Conservation (phyloP, 2,888 invertebrate species). For the Oegoconia quadripuncta region DNA sequence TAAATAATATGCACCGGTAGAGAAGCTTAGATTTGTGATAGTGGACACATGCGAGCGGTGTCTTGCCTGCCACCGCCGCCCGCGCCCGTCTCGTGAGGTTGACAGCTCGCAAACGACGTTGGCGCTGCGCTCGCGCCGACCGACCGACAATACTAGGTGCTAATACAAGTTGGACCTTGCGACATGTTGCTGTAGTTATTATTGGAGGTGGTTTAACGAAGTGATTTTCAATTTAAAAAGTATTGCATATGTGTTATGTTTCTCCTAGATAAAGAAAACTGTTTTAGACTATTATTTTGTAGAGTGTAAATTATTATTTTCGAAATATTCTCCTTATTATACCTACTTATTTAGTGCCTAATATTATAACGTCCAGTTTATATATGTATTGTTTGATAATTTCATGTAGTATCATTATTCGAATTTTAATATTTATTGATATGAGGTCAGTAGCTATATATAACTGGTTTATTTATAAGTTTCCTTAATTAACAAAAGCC, state of each 20-base stretch:
- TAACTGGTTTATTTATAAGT: slow-evolving; percentile 49
- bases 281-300: slow-evolving; percentile 65
- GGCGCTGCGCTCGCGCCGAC: slow-evolving; percentile 52
- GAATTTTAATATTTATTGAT: slow-evolving; percentile 71
- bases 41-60: slow-evolving; percentile 53
- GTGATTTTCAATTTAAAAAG: slow-evolving; percentile 62
- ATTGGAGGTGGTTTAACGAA: slow-evolving; percentile 60
- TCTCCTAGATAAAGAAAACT: slow-evolving; percentile 60
- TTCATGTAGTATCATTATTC: slow-evolving; percentile 56
- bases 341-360: slow-evolving; percentile 64
- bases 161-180: slow-evolving; percentile 73
- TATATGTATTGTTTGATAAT: slow-evolving; percentile 64
- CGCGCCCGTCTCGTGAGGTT: slow-evolving; percentile 49
- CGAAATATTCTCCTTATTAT: slow-evolving; percentile 46
- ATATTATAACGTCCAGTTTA: slow-evolving; percentile 70
- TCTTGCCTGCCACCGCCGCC: slow-evolving; percentile 33
- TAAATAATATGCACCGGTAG: slow-evolving; percentile 74
- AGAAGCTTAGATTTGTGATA: slow-evolving; percentile 76
- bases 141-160: slow-evolving; percentile 79
- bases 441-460: slow-evolving; percentile 69
- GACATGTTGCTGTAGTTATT: slow-evolving; percentile 66
- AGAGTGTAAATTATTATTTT: slow-evolving; percentile 70
- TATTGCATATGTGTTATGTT: slow-evolving; percentile 70
- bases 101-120: slow-evolving; percentile 61
- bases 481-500: slow-evolving; percentile 45